A percentile compares a stretch with the other conserved stretches of the same genome.
Conservation (phyloP, 2,888 invertebrate genomes). For the Steinernema carpocapsae region DNA sequence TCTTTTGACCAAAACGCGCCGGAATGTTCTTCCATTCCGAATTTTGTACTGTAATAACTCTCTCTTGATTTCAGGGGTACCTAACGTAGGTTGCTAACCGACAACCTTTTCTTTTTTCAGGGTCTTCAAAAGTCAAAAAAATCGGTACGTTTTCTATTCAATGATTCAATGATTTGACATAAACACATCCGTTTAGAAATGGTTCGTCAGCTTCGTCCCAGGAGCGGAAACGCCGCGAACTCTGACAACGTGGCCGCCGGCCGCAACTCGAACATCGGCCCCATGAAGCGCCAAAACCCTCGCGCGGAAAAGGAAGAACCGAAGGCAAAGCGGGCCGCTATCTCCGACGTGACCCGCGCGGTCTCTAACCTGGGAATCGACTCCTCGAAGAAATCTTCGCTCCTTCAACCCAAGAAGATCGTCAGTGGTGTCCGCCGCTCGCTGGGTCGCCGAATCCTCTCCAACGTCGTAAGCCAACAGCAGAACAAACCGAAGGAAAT, state of each 20-base stretch:
- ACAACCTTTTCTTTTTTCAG: too few species aligned
- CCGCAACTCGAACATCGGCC: neutral
- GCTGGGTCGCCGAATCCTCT: neutral
- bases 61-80: too few species aligned
- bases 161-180: too few species aligned
- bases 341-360: constrained; percentile 36
- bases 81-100: too few species aligned
- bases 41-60: too few species aligned
- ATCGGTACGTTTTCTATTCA: too few species aligned
- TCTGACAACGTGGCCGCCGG: constrained; percentile 18
- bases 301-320: constrained; percentile 35
- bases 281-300: constrained; percentile 5
- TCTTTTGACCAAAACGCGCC: too few species aligned
- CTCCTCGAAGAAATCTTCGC: constrained; percentile 30
- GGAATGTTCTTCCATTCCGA: too few species aligned
- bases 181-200: too few species aligned
- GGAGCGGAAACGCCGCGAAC: neutral
- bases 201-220: neutral
- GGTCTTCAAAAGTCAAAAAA: too few species aligned
- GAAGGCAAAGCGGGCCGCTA: constrained; percentile 36
- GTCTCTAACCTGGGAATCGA: constrained; percentile 15
- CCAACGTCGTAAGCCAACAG: neutral
- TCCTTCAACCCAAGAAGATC: neutral
- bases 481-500: neutral
- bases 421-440: neutral